A percentile compares a stretch with the other conserved stretches of the same genome.
These are phyloP conservation scores for Sesamia inferens DNA, from an alignment of 2,888 invertebrate genomes.

Conservation along the genomic window DNA sequence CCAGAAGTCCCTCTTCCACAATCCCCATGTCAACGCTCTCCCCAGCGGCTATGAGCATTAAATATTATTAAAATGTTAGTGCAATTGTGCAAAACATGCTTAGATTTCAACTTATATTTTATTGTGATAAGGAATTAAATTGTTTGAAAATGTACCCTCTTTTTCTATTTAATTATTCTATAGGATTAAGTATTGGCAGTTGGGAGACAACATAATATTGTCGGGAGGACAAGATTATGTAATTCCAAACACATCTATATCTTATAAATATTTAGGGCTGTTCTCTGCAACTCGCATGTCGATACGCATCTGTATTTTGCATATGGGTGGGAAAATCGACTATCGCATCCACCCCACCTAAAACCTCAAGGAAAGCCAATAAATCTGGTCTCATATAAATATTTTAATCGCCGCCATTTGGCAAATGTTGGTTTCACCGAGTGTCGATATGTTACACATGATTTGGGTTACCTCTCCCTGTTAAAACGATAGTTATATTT, in stretches of 20 bases:
- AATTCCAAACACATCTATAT: too few relatives aligned
- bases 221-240: too few relatives aligned
- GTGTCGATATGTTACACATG: not conserved
- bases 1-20: conserved; percentile 96
- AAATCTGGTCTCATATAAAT: not conserved
- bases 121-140: conserved; percentile 76
- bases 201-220: too few relatives aligned
- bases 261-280: too few relatives aligned
- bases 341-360: too few relatives aligned
- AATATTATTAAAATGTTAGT: conserved; percentile 50
- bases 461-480: not conserved
- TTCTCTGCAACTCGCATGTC: too few relatives aligned
- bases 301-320: too few relatives aligned
- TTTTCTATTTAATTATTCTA: not conserved
- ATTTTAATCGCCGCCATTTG: not conserved
- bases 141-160: conserved; percentile 43
- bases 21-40: conserved; percentile 94
- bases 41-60: conserved; percentile 94
- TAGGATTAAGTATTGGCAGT: not conserved
- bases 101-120: conserved; percentile 74
- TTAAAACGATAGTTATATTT: not conserved
- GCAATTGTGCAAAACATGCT: conserved; percentile 56
- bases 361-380: too few relatives aligned
- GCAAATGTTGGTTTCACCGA: not conserved
- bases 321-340: too few relatives aligned